Evolutionary conservation across 2,888 invertebrate genomes (phyloP), one percentile per base, ranked within the genome.

Genomic region (Julus scanicus): DNA sequence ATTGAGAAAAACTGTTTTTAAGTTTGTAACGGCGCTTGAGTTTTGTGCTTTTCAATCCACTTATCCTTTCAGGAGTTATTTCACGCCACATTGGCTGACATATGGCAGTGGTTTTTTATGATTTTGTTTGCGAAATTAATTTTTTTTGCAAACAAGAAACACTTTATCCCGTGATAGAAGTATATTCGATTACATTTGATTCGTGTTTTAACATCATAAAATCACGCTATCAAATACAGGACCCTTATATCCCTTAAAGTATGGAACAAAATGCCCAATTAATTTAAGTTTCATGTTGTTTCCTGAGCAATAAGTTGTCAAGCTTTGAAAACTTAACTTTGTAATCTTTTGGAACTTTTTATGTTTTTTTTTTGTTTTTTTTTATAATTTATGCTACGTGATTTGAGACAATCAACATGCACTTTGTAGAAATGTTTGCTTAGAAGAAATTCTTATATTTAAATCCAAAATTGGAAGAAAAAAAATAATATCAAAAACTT

Each of bases 31-130:
- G n/a, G 6, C 15, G 20, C 63, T 63, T 20, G 29, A 8, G 29
- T 11, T 5, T n/a, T 57, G 15, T 57, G 57, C 57, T n/a, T 53
- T 57, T 57, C 17, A n/a, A 57, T 29, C 9, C 29, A 29, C 20
- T 71, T 71, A 29, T 71, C 11, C 71, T 71, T 29, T 29, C 84
- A 84, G 40, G n/a, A 11, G 15, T 84, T 84, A 48, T 84, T 84
- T 84, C 84, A 84, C 48, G 84, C 44, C 11, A 40, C 84, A 84
- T 84, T 84, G 40, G 11, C 40, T 84, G 84, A 40, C 84, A 84
- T 44, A 40, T 84, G 84, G 44, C 40, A 9, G 84, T 40, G 40
- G n/a, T 83, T 84, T 84, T 84, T 84, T 40, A 84, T 83, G 13
- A 29, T n/a, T 84, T 39, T 40, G n/a, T 84, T 40, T 40, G 15